A percentile compares a stretch with the other conserved stretches of the same genome.
phyloP scores from a whole-genome alignment of 2,888 invertebrate genomes.

The Leptinotarsa tumamoca region DNA sequence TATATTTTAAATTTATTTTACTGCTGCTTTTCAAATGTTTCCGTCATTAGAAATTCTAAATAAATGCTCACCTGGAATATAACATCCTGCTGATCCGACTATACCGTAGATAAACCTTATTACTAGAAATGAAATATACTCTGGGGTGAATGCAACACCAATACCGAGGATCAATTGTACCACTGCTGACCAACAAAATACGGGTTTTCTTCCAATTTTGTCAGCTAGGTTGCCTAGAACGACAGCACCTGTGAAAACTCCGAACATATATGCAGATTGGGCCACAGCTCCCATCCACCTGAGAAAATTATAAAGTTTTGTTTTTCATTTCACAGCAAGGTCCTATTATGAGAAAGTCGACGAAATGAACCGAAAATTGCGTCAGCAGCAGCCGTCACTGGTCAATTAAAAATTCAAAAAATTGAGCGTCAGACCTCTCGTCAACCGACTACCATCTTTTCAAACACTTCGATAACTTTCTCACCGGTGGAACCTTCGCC shows the following conservation, averaged over 20 bases:
- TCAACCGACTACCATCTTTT: no score
- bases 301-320: constrained; percentile 10
- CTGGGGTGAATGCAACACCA: constrained; percentile 79
- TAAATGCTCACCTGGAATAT: constrained; percentile 62
- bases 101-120: constrained; percentile 72
- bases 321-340: no score
- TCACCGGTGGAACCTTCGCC: no score
- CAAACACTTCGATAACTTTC: no score
- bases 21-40: not conserved
- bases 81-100: constrained; percentile 86
- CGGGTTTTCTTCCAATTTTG: constrained; percentile 79
- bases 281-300: constrained; percentile 86
- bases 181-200: constrained; percentile 82
- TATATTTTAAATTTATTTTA: not conserved
- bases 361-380: no score
- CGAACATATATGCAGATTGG: constrained; percentile 85
- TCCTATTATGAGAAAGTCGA: no score
- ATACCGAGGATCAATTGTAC: constrained; percentile 78
- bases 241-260: constrained; percentile 84
- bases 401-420: no score
- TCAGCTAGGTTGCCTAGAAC: constrained; percentile 84
- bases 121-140: constrained; percentile 79
- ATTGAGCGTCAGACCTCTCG: no score
- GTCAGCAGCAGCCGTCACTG: no score
- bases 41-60: not conserved